phyloP scores from a whole-genome alignment of 2,888 invertebrate species.

The Habrosyne pyritoides region DNA sequence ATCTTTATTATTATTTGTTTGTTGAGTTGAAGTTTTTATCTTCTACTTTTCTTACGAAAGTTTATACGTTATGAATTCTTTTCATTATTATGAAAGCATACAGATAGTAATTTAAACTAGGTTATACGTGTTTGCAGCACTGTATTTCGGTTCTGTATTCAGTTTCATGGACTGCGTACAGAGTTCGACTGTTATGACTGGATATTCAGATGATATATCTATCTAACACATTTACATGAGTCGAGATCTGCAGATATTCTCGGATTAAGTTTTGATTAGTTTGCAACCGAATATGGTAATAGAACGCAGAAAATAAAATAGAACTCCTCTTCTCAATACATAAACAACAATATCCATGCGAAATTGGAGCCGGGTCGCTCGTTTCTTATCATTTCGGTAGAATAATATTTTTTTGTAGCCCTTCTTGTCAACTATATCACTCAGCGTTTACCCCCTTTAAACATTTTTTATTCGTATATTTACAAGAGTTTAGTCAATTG shows the following conservation, averaged over 20 bases:
- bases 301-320: neutral
- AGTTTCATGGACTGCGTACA: neutral
- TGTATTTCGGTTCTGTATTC: neutral
- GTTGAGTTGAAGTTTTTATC: neutral
- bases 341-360: constrained; percentile 12
- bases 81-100: too few relatives aligned
- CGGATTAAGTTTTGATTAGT: neutral
- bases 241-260: neutral
- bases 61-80: too few relatives aligned
- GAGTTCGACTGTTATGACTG: neutral
- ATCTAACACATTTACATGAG: neutral
- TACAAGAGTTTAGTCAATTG: constrained; percentile 57
- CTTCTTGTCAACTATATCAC: constrained; percentile 41
- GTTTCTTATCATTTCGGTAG: constrained; percentile 11
- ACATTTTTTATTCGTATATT: constrained; percentile 50
- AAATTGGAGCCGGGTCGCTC: constrained; percentile 11
- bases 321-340: neutral
- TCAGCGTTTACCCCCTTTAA: constrained; percentile 38
- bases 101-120: too few relatives aligned
- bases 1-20: neutral
- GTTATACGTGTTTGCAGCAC: neutral
- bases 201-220: neutral
- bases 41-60: neutral
- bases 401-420: constrained; percentile 13
- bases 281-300: neutral